Base-by-base conservation (phyloP, 1,140 invertebrate genomes). In the Asbolus verrucosus region DNA sequence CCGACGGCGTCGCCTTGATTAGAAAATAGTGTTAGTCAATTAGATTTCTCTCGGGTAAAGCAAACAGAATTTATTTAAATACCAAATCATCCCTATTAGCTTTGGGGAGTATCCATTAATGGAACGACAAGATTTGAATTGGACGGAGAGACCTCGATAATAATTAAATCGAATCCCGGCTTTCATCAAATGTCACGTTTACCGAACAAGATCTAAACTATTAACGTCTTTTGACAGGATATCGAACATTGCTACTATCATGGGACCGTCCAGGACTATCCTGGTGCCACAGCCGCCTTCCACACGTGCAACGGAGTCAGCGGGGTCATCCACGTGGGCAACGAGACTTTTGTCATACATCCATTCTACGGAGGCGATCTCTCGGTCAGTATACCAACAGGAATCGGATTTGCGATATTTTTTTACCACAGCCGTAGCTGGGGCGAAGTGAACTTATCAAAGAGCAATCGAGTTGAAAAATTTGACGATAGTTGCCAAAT, bases 231-330 rank as follows among this genome's bases (percentile, higher is more conserved):
- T 75, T 86, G 85, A n/a, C 85, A 96, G 94, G 94, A 95, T 85
- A 95, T 96, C 82, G 95, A 96, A 81, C 94, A 96, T 83, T 97
- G 95, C 81, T 98, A 97, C 84, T 98, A 98, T 80, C 95, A 97
- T 81, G 95, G 95, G 43, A 94, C 91, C 2, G 93, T 98, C 14
- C 95, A 95, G 81, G 95, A 96, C 84, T 95, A 97, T 84, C 95
- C 95, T 6, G 95, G 95, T 70, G 96, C 95, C n/a, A 93, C 90
- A 70, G 96, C 95, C 30, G 96, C 96, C 72, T 96, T 98, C 83
- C 94, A 97, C 82, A 98, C 96, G 8, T 98, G 96, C 84, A 96
- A 97, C 82, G 96, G 96, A 38, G 92, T 98, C 66, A 96, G 94
- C 75, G 96, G 96, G 11, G 93, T 98, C 75, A 97, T 98, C 76